Conservation (phyloP, 2,113 vertebrate genomes). For the Andinoacara biseriatus region DNA sequence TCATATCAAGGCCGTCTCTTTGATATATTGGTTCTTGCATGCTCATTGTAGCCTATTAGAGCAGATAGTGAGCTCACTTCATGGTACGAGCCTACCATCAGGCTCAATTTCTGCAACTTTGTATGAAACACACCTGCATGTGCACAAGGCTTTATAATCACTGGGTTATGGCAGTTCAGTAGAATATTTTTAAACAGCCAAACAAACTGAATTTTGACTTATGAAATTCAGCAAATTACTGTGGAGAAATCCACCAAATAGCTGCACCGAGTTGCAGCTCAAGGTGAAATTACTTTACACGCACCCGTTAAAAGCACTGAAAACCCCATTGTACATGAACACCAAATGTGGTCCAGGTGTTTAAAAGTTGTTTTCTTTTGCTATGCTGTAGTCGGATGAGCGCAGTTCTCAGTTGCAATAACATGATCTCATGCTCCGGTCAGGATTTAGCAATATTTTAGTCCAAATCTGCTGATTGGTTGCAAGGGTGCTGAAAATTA, state of each 20-base stretch:
- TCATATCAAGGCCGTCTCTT: slow-evolving; percentile 6
- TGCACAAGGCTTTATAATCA: neutral
- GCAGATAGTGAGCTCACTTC: neutral
- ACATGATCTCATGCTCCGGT: neutral
- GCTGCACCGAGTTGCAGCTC: neutral
- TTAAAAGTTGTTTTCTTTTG: neutral
- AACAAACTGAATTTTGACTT: neutral
- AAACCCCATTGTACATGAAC: neutral
- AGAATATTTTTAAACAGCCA: slow-evolving; percentile 14
- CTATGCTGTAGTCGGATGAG: neutral
- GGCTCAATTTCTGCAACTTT: neutral
- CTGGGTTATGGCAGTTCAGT: neutral
- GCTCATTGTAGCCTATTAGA: neutral
- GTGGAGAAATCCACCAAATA: neutral
- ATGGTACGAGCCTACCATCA: slow-evolving; percentile 1
- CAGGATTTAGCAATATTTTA: neutral
- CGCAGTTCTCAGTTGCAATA: neutral
- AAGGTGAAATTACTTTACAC: slow-evolving; percentile 18
- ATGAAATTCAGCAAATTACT: neutral
- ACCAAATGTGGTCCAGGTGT: neutral
- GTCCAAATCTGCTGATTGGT: neutral
- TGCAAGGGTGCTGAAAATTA: neutral
- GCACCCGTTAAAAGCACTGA: neutral
- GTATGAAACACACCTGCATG: neutral
- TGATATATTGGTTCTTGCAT: slow-evolving; percentile 10